These are phyloP conservation scores for Lepidurus apus DNA, from an alignment of 1,140 invertebrate species.

Conservation along the genomic window DNA sequence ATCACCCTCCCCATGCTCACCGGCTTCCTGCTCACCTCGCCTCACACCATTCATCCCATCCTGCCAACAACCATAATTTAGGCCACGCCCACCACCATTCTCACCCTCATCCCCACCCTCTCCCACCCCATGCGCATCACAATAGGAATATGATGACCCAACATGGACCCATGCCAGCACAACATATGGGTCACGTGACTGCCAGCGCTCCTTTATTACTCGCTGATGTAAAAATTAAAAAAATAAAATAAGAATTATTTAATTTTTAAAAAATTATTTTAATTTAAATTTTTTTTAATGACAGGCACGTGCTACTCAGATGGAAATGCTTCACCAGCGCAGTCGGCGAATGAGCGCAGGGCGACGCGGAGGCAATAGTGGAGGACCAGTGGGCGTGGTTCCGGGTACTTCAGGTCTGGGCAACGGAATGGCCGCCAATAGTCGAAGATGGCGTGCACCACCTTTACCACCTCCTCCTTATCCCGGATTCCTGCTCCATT, in stretches of 20 bases:
- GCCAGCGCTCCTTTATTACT: constrained; percentile 38
- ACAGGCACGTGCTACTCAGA: constrained; percentile 36
- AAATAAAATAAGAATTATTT: no score
- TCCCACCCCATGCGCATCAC: constrained; percentile 27
- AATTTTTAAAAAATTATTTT: no score
- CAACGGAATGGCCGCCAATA: constrained; percentile 41
- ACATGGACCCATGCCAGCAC: constrained; percentile 27
- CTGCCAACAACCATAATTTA: constrained; percentile 23
- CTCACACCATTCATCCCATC: constrained; percentile 29
- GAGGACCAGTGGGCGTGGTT: constrained; percentile 27
- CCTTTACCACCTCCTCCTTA: constrained; percentile 43
- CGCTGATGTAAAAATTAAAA: constrained; percentile 42
- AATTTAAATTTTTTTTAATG: background rate
- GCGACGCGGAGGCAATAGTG: constrained; percentile 31
- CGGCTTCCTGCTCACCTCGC: constrained; percentile 30
- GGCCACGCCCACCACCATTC: constrained; percentile 2
- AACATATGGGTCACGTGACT: constrained; percentile 33
- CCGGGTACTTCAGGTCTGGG: constrained; percentile 34
- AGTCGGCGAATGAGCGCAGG: constrained; percentile 28
- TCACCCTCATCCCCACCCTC: constrained; percentile 21
- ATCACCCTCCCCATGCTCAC: constrained; percentile 32
- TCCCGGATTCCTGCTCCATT: constrained; percentile 67
- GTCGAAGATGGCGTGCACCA: constrained; percentile 43
- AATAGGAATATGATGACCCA: constrained; percentile 19
- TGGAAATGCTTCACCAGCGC: constrained; percentile 35